phyloP scores from a whole-genome alignment of 2,888 invertebrate genomes.

The Sthenelais limicola region DNA sequence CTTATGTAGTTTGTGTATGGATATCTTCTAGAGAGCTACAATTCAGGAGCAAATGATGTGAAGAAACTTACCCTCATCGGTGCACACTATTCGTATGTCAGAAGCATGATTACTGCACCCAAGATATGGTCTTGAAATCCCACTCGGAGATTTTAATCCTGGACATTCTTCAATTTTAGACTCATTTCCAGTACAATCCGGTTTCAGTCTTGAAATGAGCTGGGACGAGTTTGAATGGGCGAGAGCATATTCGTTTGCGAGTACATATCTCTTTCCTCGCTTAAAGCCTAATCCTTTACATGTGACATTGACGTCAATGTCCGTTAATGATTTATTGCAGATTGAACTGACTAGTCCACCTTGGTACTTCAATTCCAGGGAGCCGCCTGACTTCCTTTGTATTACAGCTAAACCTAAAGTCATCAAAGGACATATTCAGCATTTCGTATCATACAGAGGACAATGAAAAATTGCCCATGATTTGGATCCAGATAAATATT shows the following conservation, averaged over 20 bases:
- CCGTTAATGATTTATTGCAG: not conserved
- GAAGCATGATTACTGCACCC: too few species aligned
- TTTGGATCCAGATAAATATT: too few species aligned
- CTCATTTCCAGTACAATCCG: not conserved
- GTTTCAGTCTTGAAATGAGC: not conserved
- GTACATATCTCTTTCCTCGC: not conserved
- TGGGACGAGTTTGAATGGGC: not conserved
- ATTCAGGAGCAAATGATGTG: too few species aligned
- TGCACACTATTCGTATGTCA: not conserved
- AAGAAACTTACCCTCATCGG: conserved; percentile 12
- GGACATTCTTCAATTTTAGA: not conserved
- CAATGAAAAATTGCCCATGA: too few species aligned
- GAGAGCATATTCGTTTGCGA: not conserved
- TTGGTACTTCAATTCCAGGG: not conserved
- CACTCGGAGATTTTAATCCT: not conserved
- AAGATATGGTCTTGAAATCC: too few species aligned
- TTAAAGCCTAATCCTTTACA: conserved; percentile 4
- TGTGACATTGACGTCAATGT: not conserved
- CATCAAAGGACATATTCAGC: not conserved
- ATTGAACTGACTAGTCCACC: not conserved
- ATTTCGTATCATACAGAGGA: too few species aligned
- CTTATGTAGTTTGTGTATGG: too few species aligned
- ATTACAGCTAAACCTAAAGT: not conserved
- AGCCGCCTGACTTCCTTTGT: conserved; percentile 9
- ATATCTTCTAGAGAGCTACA: too few species aligned